Evolutionary conservation across 1,140 invertebrate species (phyloP).

Genomic region (Brachionus manjavacas): DNA sequence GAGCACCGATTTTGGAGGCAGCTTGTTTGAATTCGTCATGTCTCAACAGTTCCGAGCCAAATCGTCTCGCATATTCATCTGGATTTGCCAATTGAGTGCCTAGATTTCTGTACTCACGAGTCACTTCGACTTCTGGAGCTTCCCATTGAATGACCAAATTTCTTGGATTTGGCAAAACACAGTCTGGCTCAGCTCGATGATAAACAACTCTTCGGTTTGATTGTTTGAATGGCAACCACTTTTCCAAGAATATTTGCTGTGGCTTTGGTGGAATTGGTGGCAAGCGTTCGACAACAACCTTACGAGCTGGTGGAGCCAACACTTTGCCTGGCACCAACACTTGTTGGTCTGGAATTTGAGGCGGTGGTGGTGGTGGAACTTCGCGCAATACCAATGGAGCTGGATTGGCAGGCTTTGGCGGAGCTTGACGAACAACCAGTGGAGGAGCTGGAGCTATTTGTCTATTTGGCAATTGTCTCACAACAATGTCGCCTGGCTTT

Average conservation of each 20-base stretch:
- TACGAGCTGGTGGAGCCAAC: conserved; percentile 15
- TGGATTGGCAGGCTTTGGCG: background rate
- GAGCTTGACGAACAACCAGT: conserved; percentile 12
- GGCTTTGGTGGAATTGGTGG: conserved; percentile 38
- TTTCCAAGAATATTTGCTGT: conserved; percentile 30
- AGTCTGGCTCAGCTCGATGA: background rate
- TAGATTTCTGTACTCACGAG: background rate
- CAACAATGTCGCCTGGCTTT: conserved; percentile 2
- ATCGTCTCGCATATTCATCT: conserved; percentile 24
- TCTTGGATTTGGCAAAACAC: background rate
- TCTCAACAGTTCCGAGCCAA: background rate
- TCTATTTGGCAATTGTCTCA: background rate
- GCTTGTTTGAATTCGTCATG: conserved; percentile 18
- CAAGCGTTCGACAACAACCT: conserved; percentile 38
- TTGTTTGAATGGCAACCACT: conserved; percentile 42
- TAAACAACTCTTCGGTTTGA: background rate
- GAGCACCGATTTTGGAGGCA: background rate
- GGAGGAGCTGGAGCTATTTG: conserved; percentile 25
- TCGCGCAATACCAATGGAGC: conserved; percentile 41
- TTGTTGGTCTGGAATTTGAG: background rate
- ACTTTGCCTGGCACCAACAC: background rate
- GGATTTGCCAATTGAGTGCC: conserved; percentile 24
- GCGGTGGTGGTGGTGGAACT: conserved; percentile 20
- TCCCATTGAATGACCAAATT: conserved; percentile 41
- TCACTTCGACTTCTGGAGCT: conserved; percentile 30